A percentile compares a stretch with the other conserved stretches of the same genome.
Evolutionary conservation across 2,888 invertebrate species (phyloP).

Genomic region (Patella depressa): DNA sequence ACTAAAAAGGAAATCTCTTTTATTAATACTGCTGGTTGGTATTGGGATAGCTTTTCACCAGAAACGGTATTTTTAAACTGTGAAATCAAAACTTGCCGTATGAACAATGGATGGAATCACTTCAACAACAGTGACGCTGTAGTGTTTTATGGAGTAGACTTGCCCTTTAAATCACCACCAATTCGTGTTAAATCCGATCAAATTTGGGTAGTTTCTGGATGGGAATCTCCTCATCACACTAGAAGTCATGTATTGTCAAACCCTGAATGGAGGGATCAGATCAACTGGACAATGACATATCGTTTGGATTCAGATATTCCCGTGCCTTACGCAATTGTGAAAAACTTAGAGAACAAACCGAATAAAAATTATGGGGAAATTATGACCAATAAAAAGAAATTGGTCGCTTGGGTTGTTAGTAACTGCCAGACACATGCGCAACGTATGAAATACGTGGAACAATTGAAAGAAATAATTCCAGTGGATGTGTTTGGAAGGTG

Average conservation of each 20-base stretch:
- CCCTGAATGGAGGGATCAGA: not conserved
- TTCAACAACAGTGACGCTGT: slow-evolving; percentile 4
- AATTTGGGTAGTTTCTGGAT: not conserved
- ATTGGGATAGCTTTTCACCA: too few species aligned
- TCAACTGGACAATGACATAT: slow-evolving; percentile 44
- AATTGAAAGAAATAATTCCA: too few species aligned
- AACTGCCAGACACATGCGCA: slow-evolving; percentile 25
- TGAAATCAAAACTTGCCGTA: too few species aligned
- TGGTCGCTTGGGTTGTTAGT: slow-evolving; percentile 26
- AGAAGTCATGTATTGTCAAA: not conserved
- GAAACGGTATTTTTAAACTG: too few species aligned
- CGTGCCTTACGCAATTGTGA: slow-evolving; percentile 25
- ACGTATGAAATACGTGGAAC: not conserved
- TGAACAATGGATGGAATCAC: too few species aligned
- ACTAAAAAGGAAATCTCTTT: too few species aligned
- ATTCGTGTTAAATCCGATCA: not conserved
- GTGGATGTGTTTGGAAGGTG: too few species aligned
- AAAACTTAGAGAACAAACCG: not conserved
- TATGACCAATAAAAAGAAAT: slow-evolving; percentile 19
- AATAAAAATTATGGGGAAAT: slow-evolving; percentile 1
- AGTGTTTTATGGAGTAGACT: not conserved
- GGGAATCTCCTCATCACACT: not conserved
- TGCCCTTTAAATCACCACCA: not conserved
- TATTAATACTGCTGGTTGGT: too few species aligned
- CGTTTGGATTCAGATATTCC: slow-evolving; percentile 39